These are phyloP conservation scores for Esperia sulphurella DNA, from an alignment of 2,888 invertebrate genomes.

Conservation along the genomic window DNA sequence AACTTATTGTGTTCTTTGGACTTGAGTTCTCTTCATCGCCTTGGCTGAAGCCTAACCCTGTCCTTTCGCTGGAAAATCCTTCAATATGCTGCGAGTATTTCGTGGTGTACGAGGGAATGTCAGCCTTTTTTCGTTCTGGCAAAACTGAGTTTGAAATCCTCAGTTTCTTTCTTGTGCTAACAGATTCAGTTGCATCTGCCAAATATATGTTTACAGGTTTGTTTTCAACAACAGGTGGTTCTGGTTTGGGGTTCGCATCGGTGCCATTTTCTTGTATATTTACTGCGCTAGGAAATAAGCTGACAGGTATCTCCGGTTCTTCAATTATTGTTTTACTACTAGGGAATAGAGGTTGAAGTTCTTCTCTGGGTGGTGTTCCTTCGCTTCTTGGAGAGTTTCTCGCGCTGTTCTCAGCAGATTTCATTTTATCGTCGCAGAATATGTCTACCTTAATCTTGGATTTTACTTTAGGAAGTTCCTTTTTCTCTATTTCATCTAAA, in stretches of 20 bases:
- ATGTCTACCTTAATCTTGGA: constrained; percentile 36
- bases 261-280: constrained; percentile 30
- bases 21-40: constrained; percentile 36
- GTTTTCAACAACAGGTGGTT: constrained; percentile 34
- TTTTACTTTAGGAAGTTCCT: constrained; percentile 55
- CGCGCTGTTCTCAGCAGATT: constrained; percentile 30
- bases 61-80: constrained; percentile 62
- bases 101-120: constrained; percentile 59
- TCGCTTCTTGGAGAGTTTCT: constrained; percentile 40
- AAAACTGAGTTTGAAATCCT: constrained; percentile 67
- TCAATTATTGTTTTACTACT: constrained; percentile 36
- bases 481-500: constrained; percentile 64
- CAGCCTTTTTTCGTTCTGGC: constrained; percentile 48
- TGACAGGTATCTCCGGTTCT: constrained; percentile 13
- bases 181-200: constrained; percentile 36
- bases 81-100: constrained; percentile 70
- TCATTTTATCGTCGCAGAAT: constrained; percentile 27
- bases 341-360: constrained; percentile 20
- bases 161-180: constrained; percentile 52
- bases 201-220: constrained; percentile 61
- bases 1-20: constrained; percentile 57
- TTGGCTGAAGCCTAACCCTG: constrained; percentile 69
- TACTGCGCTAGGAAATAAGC: constrained; percentile 33
- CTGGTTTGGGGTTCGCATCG: constrained; percentile 20
- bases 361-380: constrained; percentile 36